Evolutionary conservation across 2,888 invertebrate species (phyloP).

Genomic region (Syritta pipiens): DNA sequence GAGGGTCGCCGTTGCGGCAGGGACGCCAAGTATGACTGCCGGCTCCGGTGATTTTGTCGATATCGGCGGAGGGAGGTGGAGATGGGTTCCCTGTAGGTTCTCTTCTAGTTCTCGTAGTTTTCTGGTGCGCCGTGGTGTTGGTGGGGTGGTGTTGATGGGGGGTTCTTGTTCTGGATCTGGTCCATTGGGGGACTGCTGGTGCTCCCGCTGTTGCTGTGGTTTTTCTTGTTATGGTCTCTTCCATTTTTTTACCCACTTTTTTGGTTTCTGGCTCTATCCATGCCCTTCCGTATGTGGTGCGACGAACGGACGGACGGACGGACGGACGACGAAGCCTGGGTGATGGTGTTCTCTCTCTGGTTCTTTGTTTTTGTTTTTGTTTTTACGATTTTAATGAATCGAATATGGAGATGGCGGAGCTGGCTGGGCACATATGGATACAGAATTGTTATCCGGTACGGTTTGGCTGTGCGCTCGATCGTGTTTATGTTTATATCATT

Average conservation of each 20-base stretch:
- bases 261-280: slow-evolving; percentile 8
- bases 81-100: slow-evolving; percentile 42
- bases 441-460: slow-evolving; percentile 55
- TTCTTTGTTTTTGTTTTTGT: slow-evolving; percentile 6
- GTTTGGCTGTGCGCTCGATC: slow-evolving; percentile 44
- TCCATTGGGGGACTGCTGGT: slow-evolving; percentile 47
- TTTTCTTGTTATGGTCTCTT: slow-evolving; percentile 43
- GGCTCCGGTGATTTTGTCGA: slow-evolving; percentile 29
- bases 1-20: slow-evolving; percentile 23
- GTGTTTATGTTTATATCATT: slow-evolving; percentile 61
- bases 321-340: slow-evolving; percentile 33
- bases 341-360: slow-evolving; percentile 29
- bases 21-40: slow-evolving; percentile 35
- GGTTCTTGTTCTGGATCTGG: slow-evolving; percentile 61
- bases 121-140: slow-evolving; percentile 17
- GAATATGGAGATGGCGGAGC: slow-evolving; percentile 33
- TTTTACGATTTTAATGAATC: slow-evolving; percentile 54
- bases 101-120: slow-evolving; percentile 58
- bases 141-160: slow-evolving; percentile 41
- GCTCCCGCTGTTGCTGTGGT: slow-evolving; percentile 22
- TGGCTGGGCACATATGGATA: slow-evolving; percentile 50
- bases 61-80: background rate
- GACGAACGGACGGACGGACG: too few relatives aligned
- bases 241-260: background rate
- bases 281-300: slow-evolving; percentile 55